Conservation (phyloP, 2,797 vertebrate genomes). For the Peromyscus melanophrys region DNA sequence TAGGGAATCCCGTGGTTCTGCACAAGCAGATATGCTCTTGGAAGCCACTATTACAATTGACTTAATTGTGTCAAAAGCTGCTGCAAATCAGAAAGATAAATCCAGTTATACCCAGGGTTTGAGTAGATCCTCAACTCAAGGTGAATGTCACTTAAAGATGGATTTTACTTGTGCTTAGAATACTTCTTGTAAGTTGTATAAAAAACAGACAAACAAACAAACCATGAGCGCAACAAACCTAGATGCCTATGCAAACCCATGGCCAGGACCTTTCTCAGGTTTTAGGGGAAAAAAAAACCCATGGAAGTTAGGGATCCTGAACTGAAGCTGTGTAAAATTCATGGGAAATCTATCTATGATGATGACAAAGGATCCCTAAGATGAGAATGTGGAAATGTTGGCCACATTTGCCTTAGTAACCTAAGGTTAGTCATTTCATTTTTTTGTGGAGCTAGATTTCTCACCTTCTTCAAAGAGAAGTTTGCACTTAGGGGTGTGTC, state of each 20-base stretch:
- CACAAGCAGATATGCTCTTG: not conserved
- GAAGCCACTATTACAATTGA: not conserved
- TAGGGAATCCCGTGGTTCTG: not conserved
- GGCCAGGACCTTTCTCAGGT: not conserved
- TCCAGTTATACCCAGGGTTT: not conserved
- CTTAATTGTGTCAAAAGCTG: not conserved
- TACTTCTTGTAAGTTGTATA: not conserved
- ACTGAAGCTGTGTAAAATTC: not conserved
- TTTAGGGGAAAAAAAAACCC: not conserved
- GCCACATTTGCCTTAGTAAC: not conserved
- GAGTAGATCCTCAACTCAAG: not conserved
- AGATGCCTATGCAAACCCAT: not conserved
- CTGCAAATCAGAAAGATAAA: not conserved
- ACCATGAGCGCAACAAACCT: not conserved
- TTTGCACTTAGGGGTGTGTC: not conserved
- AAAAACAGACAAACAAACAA: not conserved
- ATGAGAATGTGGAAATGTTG: not conserved
- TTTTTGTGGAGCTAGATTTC: not conserved
- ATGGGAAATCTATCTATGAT: not conserved
- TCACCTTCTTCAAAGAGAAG: conserved; percentile 9
- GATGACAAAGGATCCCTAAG: not conserved
- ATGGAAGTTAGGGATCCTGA: not conserved
- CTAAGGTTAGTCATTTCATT: not conserved
- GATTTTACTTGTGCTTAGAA: not conserved
- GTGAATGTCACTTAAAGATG: not conserved